Conservation (phyloP, 1,140 invertebrate genomes). For the Cyrtorhinus lividipennis region DNA sequence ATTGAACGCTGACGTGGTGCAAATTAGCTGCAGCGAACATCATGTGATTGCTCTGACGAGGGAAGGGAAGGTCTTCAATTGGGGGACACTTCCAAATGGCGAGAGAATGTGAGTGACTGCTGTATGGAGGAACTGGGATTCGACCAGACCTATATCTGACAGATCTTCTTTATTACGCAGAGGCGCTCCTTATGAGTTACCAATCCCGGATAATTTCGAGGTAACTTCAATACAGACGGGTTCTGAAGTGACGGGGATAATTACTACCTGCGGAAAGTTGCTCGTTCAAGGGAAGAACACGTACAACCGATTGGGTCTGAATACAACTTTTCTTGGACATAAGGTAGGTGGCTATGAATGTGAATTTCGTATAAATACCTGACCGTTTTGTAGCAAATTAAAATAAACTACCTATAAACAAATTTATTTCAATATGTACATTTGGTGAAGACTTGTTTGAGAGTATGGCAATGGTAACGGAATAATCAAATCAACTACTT, state of each 20-base stretch:
- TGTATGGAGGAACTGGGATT: too few species aligned
- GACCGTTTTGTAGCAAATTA: too few species aligned
- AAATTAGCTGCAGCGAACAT: constrained; percentile 45
- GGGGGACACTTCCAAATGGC: constrained; percentile 40
- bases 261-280: constrained; percentile 46
- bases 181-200: background rate
- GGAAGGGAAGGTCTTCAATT: constrained; percentile 47
- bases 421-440: too few species aligned
- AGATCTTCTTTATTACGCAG: too few species aligned
- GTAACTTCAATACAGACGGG: constrained; percentile 41
- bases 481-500: too few species aligned
- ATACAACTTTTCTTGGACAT: constrained; percentile 20
- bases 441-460: too few species aligned
- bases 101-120: too few species aligned
- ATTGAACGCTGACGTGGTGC: constrained; percentile 43
- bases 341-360: constrained; percentile 13
- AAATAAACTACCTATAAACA: background rate
- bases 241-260: constrained; percentile 45
- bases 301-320: constrained; percentile 51
- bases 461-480: too few species aligned
- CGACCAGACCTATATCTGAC: too few species aligned
- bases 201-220: background rate
- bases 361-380: too few species aligned
- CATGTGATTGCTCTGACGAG: constrained; percentile 49
- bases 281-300: constrained; percentile 52